These are phyloP conservation scores for Phania funesta DNA, from an alignment of 2,888 invertebrate genomes.

Conservation along the genomic window DNA sequence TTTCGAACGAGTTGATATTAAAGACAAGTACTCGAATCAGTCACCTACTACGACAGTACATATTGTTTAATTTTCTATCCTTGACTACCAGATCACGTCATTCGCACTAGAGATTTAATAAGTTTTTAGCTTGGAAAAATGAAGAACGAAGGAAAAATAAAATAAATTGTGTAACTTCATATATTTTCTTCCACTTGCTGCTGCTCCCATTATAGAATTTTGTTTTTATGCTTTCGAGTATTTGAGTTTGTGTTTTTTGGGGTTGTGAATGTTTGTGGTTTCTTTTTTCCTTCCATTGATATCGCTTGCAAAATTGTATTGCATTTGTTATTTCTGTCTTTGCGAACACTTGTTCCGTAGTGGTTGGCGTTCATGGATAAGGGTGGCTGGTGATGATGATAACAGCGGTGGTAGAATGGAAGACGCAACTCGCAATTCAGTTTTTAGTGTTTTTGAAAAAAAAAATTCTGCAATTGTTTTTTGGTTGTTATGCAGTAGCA, in stretches of 20 bases:
- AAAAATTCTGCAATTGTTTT: slow-evolving; percentile 63
- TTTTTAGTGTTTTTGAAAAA: slow-evolving; percentile 23
- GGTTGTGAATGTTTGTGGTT: slow-evolving; percentile 49
- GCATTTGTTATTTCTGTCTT: slow-evolving; percentile 23
- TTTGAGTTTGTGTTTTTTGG: background rate
- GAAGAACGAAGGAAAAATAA: slow-evolving; percentile 20
- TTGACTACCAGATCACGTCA: slow-evolving; percentile 33
- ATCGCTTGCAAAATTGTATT: slow-evolving; percentile 51
- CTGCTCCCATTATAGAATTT: background rate
- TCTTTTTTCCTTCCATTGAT: slow-evolving; percentile 34
- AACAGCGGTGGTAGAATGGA: background rate
- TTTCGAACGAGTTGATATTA: too few species aligned
- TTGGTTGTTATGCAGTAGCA: slow-evolving; percentile 63
- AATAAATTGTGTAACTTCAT: slow-evolving; percentile 21
- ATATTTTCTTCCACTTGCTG: slow-evolving; percentile 14
- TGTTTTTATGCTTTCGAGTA: background rate
- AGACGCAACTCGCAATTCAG: slow-evolving; percentile 25
- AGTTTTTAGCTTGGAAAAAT: slow-evolving; percentile 14
- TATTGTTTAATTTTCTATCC: background rate
- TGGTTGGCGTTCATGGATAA: slow-evolving; percentile 27
- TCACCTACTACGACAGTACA: background rate
- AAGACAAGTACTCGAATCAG: too few species aligned
- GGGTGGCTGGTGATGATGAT: slow-evolving; percentile 26
- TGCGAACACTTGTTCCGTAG: slow-evolving; percentile 1
- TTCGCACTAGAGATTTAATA: slow-evolving; percentile 38